These are phyloP conservation scores for Tetranychus piercei DNA, from an alignment of 2,888 invertebrate genomes.

Conservation along the genomic window DNA sequence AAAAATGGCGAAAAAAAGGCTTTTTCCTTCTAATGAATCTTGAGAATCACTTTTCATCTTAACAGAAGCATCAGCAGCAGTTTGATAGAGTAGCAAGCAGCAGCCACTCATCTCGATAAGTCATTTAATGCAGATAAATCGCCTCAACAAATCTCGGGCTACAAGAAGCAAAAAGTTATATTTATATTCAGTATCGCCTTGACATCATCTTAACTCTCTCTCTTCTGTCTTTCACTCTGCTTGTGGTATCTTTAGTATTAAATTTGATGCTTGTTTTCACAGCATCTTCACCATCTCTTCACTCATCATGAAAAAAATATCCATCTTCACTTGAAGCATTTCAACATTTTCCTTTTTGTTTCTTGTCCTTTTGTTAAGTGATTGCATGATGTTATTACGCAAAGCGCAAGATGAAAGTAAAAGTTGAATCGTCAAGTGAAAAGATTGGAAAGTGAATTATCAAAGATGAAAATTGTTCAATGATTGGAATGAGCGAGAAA, in stretches of 20 bases:
- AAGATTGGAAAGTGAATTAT: too few species aligned
- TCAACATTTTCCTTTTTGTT: neutral
- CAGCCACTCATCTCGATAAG: neutral
- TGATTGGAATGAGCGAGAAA: too few species aligned
- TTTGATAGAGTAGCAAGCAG: neutral
- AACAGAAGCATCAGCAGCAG: neutral
- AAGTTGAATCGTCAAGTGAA: too few species aligned
- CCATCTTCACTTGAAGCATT: neutral
- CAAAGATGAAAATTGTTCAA: neutral
- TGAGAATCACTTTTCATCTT: neutral
- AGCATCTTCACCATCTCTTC: neutral
- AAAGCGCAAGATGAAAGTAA: too few species aligned
- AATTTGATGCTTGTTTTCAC: neutral
- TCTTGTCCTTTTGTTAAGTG: neutral
- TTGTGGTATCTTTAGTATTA: neutral
- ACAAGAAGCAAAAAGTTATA: neutral
- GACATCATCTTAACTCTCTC: neutral
- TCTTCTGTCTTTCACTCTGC: neutral
- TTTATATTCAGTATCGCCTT: neutral
- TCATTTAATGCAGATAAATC: neutral
- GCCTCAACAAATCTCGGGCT: neutral
- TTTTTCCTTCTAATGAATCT: neutral
- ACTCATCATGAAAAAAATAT: neutral
- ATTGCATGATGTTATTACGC: neutral
- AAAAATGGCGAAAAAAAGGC: neutral